These are phyloP conservation scores for Scatophagus argus DNA, from an alignment of 2,113 vertebrate species.

Conservation along the genomic window DNA sequence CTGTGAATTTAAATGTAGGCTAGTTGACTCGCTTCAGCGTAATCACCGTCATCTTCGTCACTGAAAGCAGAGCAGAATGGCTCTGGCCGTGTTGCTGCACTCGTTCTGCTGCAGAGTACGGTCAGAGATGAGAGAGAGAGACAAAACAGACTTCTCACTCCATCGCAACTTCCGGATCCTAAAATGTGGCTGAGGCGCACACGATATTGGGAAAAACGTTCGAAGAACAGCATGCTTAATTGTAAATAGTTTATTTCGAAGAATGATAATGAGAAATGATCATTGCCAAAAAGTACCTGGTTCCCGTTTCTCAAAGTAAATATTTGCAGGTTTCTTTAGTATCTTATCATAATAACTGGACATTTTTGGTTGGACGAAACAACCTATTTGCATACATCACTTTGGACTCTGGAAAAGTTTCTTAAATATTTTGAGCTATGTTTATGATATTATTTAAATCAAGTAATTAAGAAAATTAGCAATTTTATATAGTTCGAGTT, in stretches of 20 bases:
- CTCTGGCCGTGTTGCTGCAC: conserved; percentile 52
- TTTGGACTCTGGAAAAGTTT: too few relatives aligned
- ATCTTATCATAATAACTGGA: too few relatives aligned
- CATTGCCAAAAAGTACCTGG: too few relatives aligned
- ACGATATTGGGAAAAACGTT: neutral
- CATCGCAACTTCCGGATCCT: neutral
- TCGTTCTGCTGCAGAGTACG: conserved; percentile 66
- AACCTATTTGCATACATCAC: too few relatives aligned
- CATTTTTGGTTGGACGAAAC: too few relatives aligned
- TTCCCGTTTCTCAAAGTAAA: neutral
- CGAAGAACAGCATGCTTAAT: too few relatives aligned
- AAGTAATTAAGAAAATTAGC: too few relatives aligned
- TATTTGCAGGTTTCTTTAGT: too few relatives aligned
- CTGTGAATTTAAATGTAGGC: conserved; percentile 42
- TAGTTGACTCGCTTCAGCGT: conserved; percentile 23
- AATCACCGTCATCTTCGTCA: conserved; percentile 58
- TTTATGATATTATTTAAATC: too few relatives aligned
- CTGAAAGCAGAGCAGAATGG: conserved; percentile 57
- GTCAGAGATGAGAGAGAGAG: conserved; percentile 1
- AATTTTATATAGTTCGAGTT: too few relatives aligned
- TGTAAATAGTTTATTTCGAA: neutral
- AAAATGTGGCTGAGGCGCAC: neutral
- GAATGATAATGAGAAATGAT: neutral
- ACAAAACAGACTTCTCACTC: conserved; percentile 21
- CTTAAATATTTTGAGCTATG: too few relatives aligned